These are phyloP conservation scores for Ips typographus DNA, from an alignment of 1,140 invertebrate species.

Conservation along the genomic window DNA sequence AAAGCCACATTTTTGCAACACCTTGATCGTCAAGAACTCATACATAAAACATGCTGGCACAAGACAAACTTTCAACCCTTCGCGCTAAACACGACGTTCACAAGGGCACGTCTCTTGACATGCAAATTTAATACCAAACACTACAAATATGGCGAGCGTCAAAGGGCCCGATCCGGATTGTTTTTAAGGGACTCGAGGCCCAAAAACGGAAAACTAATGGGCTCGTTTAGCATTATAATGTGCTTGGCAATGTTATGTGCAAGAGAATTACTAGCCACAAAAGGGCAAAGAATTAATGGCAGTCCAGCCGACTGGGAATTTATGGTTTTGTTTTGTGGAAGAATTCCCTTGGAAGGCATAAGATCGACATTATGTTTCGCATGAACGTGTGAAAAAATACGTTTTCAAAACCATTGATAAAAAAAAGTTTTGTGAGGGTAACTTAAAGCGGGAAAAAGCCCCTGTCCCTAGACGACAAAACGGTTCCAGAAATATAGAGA, in stretches of 20 bases:
- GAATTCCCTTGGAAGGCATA: too few relatives aligned
- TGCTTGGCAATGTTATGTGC: too few relatives aligned
- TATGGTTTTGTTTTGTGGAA: too few relatives aligned
- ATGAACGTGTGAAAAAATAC: too few relatives aligned
- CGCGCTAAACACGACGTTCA: not conserved
- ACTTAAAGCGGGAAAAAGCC: not conserved
- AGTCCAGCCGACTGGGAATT: too few relatives aligned
- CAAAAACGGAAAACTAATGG: not conserved
- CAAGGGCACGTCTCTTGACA: not conserved
- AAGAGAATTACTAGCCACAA: too few relatives aligned
- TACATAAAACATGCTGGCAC: conserved; percentile 2
- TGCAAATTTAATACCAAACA: conserved; percentile 5
- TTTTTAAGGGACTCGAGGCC: not conserved
- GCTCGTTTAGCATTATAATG: too few relatives aligned
- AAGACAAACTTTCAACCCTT: conserved; percentile 6
- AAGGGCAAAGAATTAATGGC: too few relatives aligned
- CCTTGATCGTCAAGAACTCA: not conserved
- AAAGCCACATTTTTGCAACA: too few relatives aligned
- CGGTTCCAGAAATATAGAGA: conserved; percentile 1
- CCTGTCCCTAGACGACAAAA: conserved; percentile 4
- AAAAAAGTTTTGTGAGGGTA: not conserved
- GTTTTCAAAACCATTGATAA: too few relatives aligned
- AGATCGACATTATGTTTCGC: too few relatives aligned
- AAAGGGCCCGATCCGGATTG: too few relatives aligned
- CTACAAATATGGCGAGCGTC: not conserved